A percentile compares a stretch with the other conserved stretches of the same genome.
Evolutionary conservation across 2,888 invertebrate genomes (phyloP).

Genomic region (Adineta ricciae): DNA sequence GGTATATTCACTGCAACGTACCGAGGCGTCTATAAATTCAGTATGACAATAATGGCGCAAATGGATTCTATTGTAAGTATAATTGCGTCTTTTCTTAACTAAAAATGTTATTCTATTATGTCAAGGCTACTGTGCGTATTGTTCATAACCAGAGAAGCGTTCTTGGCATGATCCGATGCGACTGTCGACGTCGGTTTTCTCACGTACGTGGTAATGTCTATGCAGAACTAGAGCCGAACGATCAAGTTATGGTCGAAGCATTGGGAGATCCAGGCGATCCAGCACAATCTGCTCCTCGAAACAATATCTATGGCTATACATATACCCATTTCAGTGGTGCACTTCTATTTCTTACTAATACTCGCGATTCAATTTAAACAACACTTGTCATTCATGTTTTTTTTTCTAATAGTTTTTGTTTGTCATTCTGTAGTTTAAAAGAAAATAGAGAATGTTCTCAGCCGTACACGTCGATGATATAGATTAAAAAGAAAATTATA

Average conservation of each 20-base stretch:
- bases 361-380: background rate
- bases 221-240: background rate
- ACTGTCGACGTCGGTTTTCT: slow-evolving; percentile 17
- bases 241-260: background rate
- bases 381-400: background rate
- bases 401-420: background rate
- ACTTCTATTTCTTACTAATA: slow-evolving; percentile 8
- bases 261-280: background rate
- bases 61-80: slow-evolving; percentile 20
- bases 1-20: background rate
- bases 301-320: slow-evolving; percentile 14
- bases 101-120: background rate
- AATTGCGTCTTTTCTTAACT: background rate
- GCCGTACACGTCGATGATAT: background rate
- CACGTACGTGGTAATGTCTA: slow-evolving; percentile 2
- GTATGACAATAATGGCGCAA: slow-evolving; percentile 16
- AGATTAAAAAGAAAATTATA: background rate
- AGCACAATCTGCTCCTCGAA: background rate
- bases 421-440: background rate
- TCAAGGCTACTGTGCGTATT: background rate
- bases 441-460: background rate
- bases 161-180: slow-evolving; percentile 3
- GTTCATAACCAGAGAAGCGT: background rate
- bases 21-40: background rate
- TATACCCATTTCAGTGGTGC: slow-evolving; percentile 20